These are phyloP conservation scores for Herpetotheres cachinnans DNA, from an alignment of 2,113 vertebrate genomes.

Conservation along the genomic window DNA sequence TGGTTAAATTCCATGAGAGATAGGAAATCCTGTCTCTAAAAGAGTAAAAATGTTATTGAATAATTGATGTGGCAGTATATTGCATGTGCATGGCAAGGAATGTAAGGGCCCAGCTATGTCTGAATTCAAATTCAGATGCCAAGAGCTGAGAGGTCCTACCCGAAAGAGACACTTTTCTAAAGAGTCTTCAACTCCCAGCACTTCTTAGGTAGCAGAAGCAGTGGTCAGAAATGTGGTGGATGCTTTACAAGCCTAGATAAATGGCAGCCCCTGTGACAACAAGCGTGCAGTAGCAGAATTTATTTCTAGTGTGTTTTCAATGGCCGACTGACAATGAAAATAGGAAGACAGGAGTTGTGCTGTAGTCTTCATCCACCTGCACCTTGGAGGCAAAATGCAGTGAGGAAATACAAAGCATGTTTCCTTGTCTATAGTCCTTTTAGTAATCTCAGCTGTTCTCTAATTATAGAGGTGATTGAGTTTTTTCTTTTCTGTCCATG, in stretches of 20 bases:
- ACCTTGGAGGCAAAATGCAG: background rate
- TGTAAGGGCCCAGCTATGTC: background rate
- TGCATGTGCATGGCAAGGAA: background rate
- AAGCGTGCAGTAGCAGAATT: background rate
- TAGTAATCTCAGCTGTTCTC: background rate
- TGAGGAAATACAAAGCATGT: background rate
- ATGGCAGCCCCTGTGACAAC: background rate
- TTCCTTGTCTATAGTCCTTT: background rate
- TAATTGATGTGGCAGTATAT: background rate
- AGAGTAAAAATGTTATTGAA: background rate
- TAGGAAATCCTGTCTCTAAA: background rate
- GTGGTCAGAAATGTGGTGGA: background rate
- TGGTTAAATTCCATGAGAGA: background rate
- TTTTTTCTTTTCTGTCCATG: background rate
- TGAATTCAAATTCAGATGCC: background rate
- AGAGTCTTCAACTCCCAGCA: background rate
- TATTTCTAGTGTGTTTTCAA: background rate
- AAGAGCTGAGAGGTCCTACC: background rate
- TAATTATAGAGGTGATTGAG: background rate
- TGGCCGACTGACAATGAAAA: background rate
- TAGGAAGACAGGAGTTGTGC: background rate
- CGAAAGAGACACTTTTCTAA: background rate
- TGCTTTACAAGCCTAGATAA: background rate
- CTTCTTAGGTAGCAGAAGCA: background rate
- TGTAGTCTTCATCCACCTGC: background rate